Evolutionary conservation across 2,797 vertebrate species (phyloP), one percentile per base, ranked within the genome.

Genomic region (Myotis vivesi): DNA sequence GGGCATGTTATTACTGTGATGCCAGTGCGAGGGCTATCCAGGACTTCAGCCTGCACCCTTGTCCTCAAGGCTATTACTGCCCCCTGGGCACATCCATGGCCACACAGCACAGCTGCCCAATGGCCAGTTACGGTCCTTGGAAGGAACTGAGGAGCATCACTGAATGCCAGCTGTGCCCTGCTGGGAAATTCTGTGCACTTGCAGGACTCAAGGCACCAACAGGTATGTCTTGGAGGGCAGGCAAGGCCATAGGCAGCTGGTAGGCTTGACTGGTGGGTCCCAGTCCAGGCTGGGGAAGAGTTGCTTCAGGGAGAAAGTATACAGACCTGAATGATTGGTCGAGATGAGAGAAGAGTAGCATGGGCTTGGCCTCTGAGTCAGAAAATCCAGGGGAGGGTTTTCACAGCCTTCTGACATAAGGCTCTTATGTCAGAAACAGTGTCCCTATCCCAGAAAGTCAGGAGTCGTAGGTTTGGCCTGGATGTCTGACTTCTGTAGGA

Each of bases 61-160:
- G 99, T 96, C 99, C 98, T 0, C 98, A 87, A 94, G 99, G 99
- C 49, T 98, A 99, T 97, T 99, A 99, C 96, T 99, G 99, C 96
- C 99, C 99, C 23, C 82, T 94, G 69, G 99, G 99, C 73, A 99
- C 99, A 1, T 95, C 95, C 44, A 57, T 97, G 59, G 98, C 98
- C 85, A 98, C 98, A 75, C 98, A 99, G 89, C 97, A 99, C 96
- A 98, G 99, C 92, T 99, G 99, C 94, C 99, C 99, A 1, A 66
- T 92, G 2, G 99, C 99, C 76, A 99, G 98, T 38, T 99, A 99
- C 38, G 99, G 99, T 82, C 97, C 98, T 4, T 98, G 88, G 62
- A 97, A 98, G 83, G 98, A 90, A 5, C 95, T 98, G 77, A 96
- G 95, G 84, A 98, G 97, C 30, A 28, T 97, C 13, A 53, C 91